These are phyloP conservation scores for Drepana arcuata DNA, from an alignment of 1,140 invertebrate genomes.

Conservation along the genomic window DNA sequence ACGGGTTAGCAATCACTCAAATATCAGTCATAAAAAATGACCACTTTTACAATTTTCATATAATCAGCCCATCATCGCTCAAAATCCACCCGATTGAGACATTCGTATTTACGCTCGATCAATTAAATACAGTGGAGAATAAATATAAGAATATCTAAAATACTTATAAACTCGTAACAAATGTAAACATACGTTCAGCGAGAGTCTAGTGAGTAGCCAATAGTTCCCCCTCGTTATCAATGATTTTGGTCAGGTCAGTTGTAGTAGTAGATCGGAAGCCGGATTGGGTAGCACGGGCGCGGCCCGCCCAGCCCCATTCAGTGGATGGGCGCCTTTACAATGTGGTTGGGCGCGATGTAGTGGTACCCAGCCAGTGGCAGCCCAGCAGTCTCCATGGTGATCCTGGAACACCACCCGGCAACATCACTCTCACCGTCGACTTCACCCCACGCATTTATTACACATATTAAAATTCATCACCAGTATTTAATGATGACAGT, in stretches of 20 bases:
- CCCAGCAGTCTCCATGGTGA: slow-evolving; percentile 93
- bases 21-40: slow-evolving; percentile 42
- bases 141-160: slow-evolving; percentile 74
- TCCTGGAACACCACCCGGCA: slow-evolving; percentile 75
- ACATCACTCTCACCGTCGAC: slow-evolving; percentile 46
- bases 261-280: background rate
- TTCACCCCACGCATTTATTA: too few species aligned
- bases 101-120: too few species aligned
- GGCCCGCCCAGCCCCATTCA: slow-evolving; percentile 73
- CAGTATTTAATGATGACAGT: too few species aligned
- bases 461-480: too few species aligned
- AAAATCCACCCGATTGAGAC: too few species aligned
- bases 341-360: slow-evolving; percentile 92
- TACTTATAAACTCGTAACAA: slow-evolving; percentile 73
- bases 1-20: slow-evolving; percentile 38
- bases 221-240: slow-evolving; percentile 33
- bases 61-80: too few species aligned
- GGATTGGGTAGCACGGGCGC: slow-evolving; percentile 21
- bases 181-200: slow-evolving; percentile 69
- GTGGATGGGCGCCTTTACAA: slow-evolving; percentile 92
- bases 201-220: slow-evolving; percentile 38
- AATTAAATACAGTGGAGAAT: slow-evolving; percentile 63
- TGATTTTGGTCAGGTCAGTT: too few species aligned
- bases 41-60: slow-evolving; percentile 11
- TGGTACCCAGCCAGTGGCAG: slow-evolving; percentile 91